Conservation (phyloP, 2,797 vertebrate genomes). For the Notoglanidium macrostoma region DNA sequence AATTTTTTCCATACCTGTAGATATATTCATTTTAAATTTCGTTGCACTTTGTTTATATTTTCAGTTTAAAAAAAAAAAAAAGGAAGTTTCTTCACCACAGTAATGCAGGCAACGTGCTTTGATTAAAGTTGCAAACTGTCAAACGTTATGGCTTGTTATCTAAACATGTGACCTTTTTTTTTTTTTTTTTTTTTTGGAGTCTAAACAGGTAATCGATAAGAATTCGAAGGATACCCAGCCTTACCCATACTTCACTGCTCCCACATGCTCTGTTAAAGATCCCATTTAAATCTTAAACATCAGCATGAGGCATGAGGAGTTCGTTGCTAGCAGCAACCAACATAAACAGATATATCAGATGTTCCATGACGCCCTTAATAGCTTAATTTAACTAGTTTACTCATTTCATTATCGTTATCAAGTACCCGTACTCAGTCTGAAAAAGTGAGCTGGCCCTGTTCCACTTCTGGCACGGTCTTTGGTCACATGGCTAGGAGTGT, state of each 20-base stretch:
- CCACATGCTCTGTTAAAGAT: neutral
- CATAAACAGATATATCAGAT: neutral
- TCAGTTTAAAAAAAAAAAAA: no score
- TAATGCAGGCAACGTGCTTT: no score
- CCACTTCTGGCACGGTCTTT: neutral
- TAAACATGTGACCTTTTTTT: no score
- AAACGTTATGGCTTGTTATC: neutral
- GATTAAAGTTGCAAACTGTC: no score
- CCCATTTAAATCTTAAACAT: neutral
- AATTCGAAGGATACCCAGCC: no score
- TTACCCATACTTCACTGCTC: neutral
- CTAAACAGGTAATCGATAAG: no score
- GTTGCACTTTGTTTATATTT: neutral
- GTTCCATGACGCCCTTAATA: neutral
- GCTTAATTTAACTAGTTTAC: neutral
- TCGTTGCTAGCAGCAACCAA: neutral
- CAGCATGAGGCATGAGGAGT: neutral
- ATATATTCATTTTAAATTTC: no score
- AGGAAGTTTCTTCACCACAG: no score
- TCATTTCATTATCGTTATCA: neutral
- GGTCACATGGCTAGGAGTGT: conserved; percentile 38
- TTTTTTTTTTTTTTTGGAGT: neutral
- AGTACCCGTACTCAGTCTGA: neutral
- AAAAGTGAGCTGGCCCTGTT: neutral
- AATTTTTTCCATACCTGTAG: no score